Percentiles rank a stretch among this genome's conserved stretches.
Conservation (phyloP, 2,113 vertebrate species). For the Tachuris rubrigastra region DNA sequence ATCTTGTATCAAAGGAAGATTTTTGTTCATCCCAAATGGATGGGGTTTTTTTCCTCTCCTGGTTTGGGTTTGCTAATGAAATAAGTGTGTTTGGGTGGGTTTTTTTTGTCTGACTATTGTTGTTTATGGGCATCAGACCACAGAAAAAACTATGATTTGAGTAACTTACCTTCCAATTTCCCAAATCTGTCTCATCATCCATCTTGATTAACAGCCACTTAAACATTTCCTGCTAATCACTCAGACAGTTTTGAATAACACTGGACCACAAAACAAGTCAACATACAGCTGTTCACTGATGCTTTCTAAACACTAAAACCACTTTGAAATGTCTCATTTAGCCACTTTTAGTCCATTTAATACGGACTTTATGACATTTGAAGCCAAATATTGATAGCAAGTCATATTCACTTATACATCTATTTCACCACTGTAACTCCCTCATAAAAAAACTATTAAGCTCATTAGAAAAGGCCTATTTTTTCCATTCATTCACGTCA, state of each 20-base stretch:
- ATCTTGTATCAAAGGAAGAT: not conserved
- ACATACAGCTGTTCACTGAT: not conserved
- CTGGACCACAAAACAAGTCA: not conserved
- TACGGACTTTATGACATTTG: slow-evolving; percentile 9
- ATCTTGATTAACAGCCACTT: not conserved
- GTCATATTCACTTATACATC: not conserved
- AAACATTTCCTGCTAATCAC: not conserved
- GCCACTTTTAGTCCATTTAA: not conserved
- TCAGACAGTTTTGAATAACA: not conserved
- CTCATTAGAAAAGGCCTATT: slow-evolving; percentile 14
- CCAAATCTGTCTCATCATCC: not conserved
- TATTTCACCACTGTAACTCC: not conserved
- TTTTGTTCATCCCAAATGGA: not conserved
- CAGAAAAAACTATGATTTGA: not conserved
- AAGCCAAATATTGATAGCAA: slow-evolving; percentile 19
- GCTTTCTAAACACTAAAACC: not conserved
- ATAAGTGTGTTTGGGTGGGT: not conserved
- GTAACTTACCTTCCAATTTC: not conserved
- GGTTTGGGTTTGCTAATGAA: not conserved
- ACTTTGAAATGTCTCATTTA: slow-evolving; percentile 18
- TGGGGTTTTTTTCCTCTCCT: not conserved
- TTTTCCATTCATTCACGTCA: slow-evolving; percentile 2
- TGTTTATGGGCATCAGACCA: not conserved
- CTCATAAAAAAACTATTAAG: slow-evolving; percentile 23
- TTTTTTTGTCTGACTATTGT: not conserved